Evolutionary conservation across 2,888 invertebrate genomes (phyloP).

Genomic region (Latrodectus elegans): DNA sequence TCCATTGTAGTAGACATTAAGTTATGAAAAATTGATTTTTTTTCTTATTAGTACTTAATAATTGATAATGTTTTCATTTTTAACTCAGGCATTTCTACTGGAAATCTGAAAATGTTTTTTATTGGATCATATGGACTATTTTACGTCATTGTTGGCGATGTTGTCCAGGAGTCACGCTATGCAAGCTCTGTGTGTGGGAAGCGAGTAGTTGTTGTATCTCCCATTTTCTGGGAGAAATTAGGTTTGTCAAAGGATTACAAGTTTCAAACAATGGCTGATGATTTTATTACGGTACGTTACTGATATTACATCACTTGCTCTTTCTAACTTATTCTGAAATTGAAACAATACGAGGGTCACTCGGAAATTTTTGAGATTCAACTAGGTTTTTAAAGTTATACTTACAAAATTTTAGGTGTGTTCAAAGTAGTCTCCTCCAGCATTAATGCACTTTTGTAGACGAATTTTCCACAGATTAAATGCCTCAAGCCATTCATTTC

Average conservation of each 20-base stretch:
- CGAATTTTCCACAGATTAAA: too few relatives aligned
- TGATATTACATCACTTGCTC: neutral
- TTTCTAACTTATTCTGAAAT: too few relatives aligned
- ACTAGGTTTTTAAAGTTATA: too few relatives aligned
- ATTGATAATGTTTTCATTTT: neutral
- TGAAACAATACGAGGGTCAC: too few relatives aligned
- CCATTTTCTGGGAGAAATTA: neutral
- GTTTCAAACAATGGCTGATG: constrained; percentile 17
- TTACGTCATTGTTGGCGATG: neutral
- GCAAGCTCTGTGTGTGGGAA: neutral
- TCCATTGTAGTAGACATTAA: too few relatives aligned
- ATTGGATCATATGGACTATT: neutral
- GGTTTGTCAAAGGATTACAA: neutral
- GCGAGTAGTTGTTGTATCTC: constrained; percentile 1
- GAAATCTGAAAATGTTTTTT: constrained; percentile 7
- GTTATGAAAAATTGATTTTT: too few relatives aligned
- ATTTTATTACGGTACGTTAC: constrained; percentile 3
- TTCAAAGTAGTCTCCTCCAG: too few relatives aligned
- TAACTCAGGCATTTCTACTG: constrained; percentile 4
- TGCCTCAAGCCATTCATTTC: too few relatives aligned
- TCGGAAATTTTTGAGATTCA: too few relatives aligned
- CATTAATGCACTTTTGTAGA: too few relatives aligned
- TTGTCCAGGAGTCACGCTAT: neutral
- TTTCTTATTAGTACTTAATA: too few relatives aligned
- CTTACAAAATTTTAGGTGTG: too few relatives aligned